Percentiles rank a stretch among this genome's conserved stretches.
These are phyloP conservation scores for Tragelaphus eurycerus DNA, from an alignment of 2,797 vertebrate species.

Conservation along the genomic window DNA sequence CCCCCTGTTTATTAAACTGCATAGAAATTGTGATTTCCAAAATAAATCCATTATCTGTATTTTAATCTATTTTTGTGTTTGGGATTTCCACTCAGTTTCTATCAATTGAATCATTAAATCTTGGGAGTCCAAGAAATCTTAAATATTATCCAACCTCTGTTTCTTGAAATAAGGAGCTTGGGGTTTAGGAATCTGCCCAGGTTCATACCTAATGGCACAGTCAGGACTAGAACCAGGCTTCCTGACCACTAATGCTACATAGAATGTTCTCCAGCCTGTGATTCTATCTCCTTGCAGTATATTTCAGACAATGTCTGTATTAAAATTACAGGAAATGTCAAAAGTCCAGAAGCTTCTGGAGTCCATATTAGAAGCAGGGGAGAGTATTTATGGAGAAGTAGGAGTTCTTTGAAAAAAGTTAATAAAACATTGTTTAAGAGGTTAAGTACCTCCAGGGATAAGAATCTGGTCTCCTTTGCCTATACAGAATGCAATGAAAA, in stretches of 20 bases:
- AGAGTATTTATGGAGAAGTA: neutral
- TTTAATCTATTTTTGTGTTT: neutral
- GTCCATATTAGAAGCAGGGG: neutral
- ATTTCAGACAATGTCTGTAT: neutral
- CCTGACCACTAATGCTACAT: neutral
- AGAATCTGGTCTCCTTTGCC: neutral
- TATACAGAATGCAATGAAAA: constrained; percentile 30
- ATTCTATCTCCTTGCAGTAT: neutral
- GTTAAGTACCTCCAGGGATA: constrained; percentile 31
- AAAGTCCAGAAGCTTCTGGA: neutral
- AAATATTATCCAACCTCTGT: neutral
- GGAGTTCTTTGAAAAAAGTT: constrained; percentile 1
- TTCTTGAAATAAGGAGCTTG: neutral
- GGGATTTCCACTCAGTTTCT: neutral
- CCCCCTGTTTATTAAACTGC: neutral
- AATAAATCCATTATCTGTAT: neutral
- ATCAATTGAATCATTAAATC: neutral
- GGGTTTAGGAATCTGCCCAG: neutral
- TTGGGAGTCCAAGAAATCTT: neutral
- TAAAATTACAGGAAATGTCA: neutral
- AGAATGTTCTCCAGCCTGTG: neutral
- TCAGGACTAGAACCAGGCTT: neutral
- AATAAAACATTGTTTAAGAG: constrained; percentile 35
- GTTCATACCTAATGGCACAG: neutral
- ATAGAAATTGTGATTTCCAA: neutral